These are phyloP conservation scores for human (Homo sapiens) DNA, from an alignment of 2,113 vertebrate species.

Conservation along the genomic window DNA sequence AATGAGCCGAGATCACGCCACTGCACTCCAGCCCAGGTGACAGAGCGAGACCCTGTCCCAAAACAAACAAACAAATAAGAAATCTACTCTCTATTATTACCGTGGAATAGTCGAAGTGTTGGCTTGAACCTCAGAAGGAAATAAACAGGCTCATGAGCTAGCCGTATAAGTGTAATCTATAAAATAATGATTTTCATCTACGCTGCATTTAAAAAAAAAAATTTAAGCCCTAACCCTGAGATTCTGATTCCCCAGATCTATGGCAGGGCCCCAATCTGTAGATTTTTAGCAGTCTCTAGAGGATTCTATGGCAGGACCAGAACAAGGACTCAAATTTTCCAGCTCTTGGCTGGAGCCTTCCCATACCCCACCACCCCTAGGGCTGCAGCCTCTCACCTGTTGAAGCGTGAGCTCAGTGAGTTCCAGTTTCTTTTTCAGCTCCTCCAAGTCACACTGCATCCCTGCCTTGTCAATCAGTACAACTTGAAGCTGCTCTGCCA, in stretches of 20 bases:
- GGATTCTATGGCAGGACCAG: background rate
- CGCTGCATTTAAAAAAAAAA: background rate
- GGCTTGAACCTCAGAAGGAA: background rate
- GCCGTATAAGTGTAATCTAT: background rate
- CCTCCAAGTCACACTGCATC: slow-evolving; percentile 87
- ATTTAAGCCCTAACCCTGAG: background rate
- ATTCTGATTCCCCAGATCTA: background rate
- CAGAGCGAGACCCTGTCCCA: too few relatives aligned
- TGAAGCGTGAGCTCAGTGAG: slow-evolving; percentile 95
- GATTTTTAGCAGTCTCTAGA: background rate
- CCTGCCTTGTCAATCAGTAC: slow-evolving; percentile 84
- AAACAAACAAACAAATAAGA: background rate
- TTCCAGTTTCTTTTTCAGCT: slow-evolving; percentile 93
- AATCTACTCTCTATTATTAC: background rate
- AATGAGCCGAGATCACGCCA: too few relatives aligned
- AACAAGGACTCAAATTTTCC: background rate
- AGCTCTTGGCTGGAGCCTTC: background rate
- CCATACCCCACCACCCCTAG: accelerated
- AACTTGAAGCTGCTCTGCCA: slow-evolving; percentile 90
- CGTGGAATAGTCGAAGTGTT: background rate
- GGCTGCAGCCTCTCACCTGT: slow-evolving; percentile 84
- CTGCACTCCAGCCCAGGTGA: too few relatives aligned
- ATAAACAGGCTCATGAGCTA: background rate
- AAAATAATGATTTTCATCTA: background rate
- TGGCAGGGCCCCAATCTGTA: too few relatives aligned